phyloP scores from a whole-genome alignment of 1,140 invertebrate genomes.

The Brachionus koreanus region DNA sequence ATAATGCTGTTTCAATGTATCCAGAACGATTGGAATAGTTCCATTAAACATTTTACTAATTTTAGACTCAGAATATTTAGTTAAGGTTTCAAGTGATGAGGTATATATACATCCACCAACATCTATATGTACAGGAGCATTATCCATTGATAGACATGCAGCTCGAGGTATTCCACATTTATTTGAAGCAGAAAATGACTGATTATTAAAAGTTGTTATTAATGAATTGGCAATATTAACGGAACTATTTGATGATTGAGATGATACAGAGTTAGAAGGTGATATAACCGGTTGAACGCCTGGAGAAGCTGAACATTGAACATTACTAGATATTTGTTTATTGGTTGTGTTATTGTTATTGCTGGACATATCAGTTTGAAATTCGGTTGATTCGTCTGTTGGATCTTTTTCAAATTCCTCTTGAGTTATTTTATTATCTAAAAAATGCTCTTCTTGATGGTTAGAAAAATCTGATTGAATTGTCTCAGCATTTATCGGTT shows the following conservation, averaged over 20 bases:
- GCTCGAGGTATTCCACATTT: conserved; percentile 31
- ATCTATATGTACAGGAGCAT: conserved; percentile 48
- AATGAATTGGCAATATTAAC: conserved; percentile 20
- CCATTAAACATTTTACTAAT: conserved; percentile 56
- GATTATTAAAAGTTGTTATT: neutral
- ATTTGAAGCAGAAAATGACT: neutral
- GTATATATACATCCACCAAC: conserved; percentile 55
- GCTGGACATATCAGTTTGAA: neutral
- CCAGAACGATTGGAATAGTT: conserved; percentile 52
- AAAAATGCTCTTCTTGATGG: neutral
- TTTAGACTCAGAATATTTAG: conserved; percentile 51
- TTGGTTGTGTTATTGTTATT: neutral
- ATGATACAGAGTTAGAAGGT: neutral
- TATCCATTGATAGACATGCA: conserved; percentile 33
- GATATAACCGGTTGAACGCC: conserved; percentile 12
- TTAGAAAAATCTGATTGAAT: neutral
- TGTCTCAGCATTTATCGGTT: neutral
- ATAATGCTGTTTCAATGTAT: conserved; percentile 51
- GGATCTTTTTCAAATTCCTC: neutral
- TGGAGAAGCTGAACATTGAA: conserved; percentile 2
- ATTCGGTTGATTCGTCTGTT: neutral
- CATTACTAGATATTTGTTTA: neutral
- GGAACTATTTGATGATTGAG: conserved; percentile 24
- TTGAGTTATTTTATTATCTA: neutral
- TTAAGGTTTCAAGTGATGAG: conserved; percentile 52